Base-by-base conservation (phyloP, 2,797 vertebrate species). In the Denticeps clupeoides region DNA sequence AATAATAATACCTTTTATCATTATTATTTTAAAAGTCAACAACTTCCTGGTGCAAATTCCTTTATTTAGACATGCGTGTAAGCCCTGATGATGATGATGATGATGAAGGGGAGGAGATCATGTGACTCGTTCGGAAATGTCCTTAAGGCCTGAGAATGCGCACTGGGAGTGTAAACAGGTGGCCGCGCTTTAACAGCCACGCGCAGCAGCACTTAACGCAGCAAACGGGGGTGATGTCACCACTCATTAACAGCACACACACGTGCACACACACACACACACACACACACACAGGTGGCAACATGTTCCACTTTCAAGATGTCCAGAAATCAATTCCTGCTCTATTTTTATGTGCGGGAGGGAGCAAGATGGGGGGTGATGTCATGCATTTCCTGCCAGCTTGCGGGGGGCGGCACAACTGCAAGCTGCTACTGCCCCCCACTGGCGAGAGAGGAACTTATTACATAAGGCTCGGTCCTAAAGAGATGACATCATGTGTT, bases 261-360 rank as follows among this genome's bases (percentile, higher is more conserved):
- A 16, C 31, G 15, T 12, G 31, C 5, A 31, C 11, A 31, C 11
- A 31, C 11, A 3, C n/a, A 6, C 2, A 33, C 2, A 33, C 12
- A 35, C 3, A 16, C 7, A 16, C 32, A 35, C 7, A 62, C 57
- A 55, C 60, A 60, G 60, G 60, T 62, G 60, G 60, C 54, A 62
- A 60, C 59, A 66, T 49, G 59, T 53, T 65, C 59, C 59, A 59
- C 50, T 62, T 65, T 55, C 63, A 65, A 50, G 40, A 49, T 58
- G 26, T 48, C 62, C 55, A 49, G 55, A 54, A 62, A 38, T 53
- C 44, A 62, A 49, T 54, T 45, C 49, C 33, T 38, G 21, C 42
- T 56, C 59, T 53, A 59, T 62, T 59, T 62, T 55, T 53, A 35
- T 51, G 4, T 51, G 23, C 18, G 32, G 32, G 44, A 23, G 29